Base-by-base conservation (phyloP, 2,113 vertebrate species). In the Oenanthe oenanthe region DNA sequence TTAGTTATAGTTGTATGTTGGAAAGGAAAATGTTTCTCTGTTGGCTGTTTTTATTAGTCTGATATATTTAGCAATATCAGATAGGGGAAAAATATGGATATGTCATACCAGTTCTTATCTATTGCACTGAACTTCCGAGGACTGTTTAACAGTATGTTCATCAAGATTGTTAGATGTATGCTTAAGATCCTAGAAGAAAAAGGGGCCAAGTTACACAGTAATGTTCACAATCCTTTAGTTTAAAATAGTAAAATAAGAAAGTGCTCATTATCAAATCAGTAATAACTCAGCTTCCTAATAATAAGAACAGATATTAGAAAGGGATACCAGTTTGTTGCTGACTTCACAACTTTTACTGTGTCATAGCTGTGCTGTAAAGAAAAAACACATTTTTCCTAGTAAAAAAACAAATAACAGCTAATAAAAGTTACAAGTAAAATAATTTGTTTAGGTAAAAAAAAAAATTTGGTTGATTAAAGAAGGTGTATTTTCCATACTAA, bases 151-250 rank as follows among this genome's bases (percentile, higher is more conserved):
- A 73, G 5, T 40, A 3, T 7, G 9, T 94, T 88, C 21, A 5
- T 74, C 24, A 34, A 8, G 26, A 51, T 26, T 72, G 11, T 70
- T 73, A 32, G 19, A n/a, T 47, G 10, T 54, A 29, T 32, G 12
- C 16, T 42, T 48, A 53, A 76, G 43, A 60, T 43, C 18, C 10
- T 60, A 40, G 43, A 48, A 61, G 34, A 84, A 65, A 80, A 83
- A 83, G 5, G 5, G 6, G 6, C 13, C 21, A 57, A 58, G 22
- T 31, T 66, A 16, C 5, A 6, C 0, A 0, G 12, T 71, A 45
- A 36, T 93, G 86, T 73, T 43, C 45, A 8, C 42, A 63, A 22
- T 48, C 29, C 4, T 53, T 40, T 76, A 40, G 24, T 57, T 82
- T 92, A 63, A 79, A 76, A 26, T 71, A 4, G 8, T 51, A 21